phyloP scores from a whole-genome alignment of 2,797 vertebrate species.

The Pseudomugil gertrudae region DNA sequence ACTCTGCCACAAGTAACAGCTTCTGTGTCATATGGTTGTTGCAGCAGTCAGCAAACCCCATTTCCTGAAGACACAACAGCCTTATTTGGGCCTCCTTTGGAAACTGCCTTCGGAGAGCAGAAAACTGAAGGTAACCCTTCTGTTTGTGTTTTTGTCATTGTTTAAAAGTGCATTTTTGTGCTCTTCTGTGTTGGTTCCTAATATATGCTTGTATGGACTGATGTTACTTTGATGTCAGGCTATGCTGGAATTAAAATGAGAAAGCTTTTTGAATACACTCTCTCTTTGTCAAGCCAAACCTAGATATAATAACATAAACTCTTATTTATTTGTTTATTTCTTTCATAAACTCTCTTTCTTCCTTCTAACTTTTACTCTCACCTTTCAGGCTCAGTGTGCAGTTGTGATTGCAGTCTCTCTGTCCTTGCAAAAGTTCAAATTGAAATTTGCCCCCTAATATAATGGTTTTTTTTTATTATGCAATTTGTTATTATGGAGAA shows the following conservation, averaged over 20 bases:
- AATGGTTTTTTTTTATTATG: constrained; percentile 11
- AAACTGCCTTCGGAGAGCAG: constrained; percentile 91
- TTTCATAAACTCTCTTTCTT: neutral
- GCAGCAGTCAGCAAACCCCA: constrained; percentile 81
- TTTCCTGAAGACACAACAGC: constrained; percentile 83
- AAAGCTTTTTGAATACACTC: constrained; percentile 26
- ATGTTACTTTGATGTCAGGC: constrained; percentile 9
- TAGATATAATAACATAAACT: constrained; percentile 26
- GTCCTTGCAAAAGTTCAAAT: constrained; percentile 54
- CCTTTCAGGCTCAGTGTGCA: constrained; percentile 23
- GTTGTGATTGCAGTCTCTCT: constrained; percentile 10
- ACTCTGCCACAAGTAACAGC: neutral
- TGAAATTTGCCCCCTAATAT: constrained; percentile 37
- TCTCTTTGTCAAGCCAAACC: constrained; percentile 26
- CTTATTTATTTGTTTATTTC: no score
- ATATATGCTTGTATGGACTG: constrained; percentile 8
- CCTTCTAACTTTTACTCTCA: constrained; percentile 12
- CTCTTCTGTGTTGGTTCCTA: constrained; percentile 8
- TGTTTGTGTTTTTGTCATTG: constrained; percentile 2
- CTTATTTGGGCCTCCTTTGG: constrained; percentile 95
- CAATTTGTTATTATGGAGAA: constrained; percentile 48
- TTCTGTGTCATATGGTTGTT: neutral
- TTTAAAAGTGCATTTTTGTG: neutral
- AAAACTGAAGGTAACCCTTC: constrained; percentile 88
- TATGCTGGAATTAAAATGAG: constrained; percentile 7